A percentile compares a stretch with the other conserved stretches of the same genome.
Evolutionary conservation across 2,888 invertebrate species (phyloP).

Genomic region (Phaonia tiefii): DNA sequence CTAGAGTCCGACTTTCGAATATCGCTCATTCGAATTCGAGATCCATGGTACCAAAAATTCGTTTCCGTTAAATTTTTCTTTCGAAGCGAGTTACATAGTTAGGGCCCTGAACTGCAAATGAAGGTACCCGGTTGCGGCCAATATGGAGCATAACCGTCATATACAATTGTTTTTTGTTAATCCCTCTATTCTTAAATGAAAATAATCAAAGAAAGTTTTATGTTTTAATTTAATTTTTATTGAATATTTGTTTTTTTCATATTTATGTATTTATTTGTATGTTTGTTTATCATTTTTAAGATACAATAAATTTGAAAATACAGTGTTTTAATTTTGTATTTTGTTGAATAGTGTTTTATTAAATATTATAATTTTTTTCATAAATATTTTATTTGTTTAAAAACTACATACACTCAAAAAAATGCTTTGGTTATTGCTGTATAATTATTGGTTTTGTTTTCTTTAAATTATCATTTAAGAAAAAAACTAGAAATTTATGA

Average conservation of each 20-base stretch:
- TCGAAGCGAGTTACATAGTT: too few relatives aligned
- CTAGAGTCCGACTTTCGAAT: too few relatives aligned
- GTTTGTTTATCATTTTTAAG: slow-evolving; percentile 56
- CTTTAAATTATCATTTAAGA: slow-evolving; percentile 45
- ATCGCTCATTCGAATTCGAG: too few relatives aligned
- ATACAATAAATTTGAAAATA: slow-evolving; percentile 60
- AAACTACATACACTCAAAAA: slow-evolving; percentile 69
- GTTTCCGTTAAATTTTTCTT: too few relatives aligned
- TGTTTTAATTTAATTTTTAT: slow-evolving; percentile 41
- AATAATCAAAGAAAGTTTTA: not conserved
- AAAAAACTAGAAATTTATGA: slow-evolving; percentile 29
- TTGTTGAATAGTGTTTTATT: slow-evolving; percentile 54
- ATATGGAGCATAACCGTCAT: too few relatives aligned
- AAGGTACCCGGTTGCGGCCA: too few relatives aligned
- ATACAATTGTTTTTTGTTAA: too few relatives aligned
- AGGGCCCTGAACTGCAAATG: too few relatives aligned
- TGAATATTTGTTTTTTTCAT: slow-evolving; percentile 54
- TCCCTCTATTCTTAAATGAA: slow-evolving; percentile 19
- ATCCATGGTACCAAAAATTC: too few relatives aligned
- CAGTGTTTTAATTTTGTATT: slow-evolving; percentile 49
- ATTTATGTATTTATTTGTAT: slow-evolving; percentile 55
- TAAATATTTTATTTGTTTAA: slow-evolving; percentile 52
- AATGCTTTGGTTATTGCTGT: slow-evolving; percentile 81
- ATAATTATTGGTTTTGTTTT: slow-evolving; percentile 71
- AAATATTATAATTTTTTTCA: too few relatives aligned